Percentiles rank a stretch among this genome's conserved stretches.
phyloP scores from a whole-genome alignment of 2,113 vertebrate genomes.

The Glareola pratincola region DNA sequence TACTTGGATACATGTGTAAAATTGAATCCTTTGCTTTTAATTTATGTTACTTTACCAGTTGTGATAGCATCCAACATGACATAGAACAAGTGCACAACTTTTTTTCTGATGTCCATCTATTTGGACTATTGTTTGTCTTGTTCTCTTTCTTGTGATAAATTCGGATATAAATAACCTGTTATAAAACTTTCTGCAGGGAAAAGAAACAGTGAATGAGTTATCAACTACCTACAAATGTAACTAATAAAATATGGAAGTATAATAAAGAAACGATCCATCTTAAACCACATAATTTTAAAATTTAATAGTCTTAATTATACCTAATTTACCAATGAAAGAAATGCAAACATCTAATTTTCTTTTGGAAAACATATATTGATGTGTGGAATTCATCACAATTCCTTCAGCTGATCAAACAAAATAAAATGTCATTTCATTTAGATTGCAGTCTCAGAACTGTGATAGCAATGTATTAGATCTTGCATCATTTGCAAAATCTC shows the following conservation, averaged over 20 bases:
- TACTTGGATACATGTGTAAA: neutral
- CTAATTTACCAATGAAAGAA: neutral
- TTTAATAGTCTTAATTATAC: neutral
- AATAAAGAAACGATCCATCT: neutral
- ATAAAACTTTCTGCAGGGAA: neutral
- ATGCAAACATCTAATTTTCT: neutral
- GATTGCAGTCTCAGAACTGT: neutral
- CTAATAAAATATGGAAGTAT: neutral
- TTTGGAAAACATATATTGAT: neutral
- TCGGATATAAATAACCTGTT: neutral
- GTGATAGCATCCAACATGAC: neutral
- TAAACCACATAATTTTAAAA: neutral
- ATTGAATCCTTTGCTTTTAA: neutral
- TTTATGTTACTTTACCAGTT: neutral
- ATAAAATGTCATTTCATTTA: neutral
- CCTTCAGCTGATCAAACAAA: neutral
- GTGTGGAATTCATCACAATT: neutral
- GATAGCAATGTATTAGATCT: neutral
- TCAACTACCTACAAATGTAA: neutral
- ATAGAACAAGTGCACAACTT: neutral
- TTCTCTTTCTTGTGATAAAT: neutral
- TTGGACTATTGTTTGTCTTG: neutral
- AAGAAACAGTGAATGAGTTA: neutral
- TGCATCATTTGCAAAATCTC: neutral
- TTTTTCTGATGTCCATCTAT: neutral